Conservation (phyloP, 2,797 vertebrate genomes). For the Platyrinchus mystaceus region DNA sequence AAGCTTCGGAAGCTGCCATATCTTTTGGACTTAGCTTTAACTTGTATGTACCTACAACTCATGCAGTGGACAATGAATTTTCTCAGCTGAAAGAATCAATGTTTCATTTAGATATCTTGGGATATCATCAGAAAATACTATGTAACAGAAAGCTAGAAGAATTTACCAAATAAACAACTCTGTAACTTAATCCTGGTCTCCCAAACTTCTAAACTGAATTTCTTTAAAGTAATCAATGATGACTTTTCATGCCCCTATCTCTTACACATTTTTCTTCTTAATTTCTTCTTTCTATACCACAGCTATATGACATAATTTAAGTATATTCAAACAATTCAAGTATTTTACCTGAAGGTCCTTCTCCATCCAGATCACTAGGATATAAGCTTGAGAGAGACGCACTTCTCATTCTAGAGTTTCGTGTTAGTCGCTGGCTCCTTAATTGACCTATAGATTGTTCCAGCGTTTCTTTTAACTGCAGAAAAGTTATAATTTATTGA, state of each 20-base stretch:
- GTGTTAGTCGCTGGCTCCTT: constrained; percentile 79
- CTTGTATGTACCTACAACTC: not conserved
- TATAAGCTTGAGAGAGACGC: constrained; percentile 85
- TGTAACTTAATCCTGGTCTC: not conserved
- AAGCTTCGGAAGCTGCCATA: not conserved
- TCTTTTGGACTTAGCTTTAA: not conserved
- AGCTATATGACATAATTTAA: not conserved
- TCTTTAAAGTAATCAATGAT: not conserved
- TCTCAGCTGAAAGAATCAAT: not conserved
- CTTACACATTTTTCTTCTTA: not conserved
- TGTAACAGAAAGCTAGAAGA: not conserved
- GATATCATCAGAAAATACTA: not conserved
- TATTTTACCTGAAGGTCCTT: constrained; percentile 77
- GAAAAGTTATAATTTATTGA: constrained; percentile 25
- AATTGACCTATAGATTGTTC: constrained; percentile 89
- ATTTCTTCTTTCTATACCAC: not conserved
- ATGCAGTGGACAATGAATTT: not conserved
- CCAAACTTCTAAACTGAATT: not conserved
- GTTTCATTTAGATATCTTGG: not conserved
- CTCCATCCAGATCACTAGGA: constrained; percentile 85
- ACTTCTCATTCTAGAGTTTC: constrained; percentile 73
- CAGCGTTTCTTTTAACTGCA: constrained; percentile 88
- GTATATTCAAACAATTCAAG: not conserved
- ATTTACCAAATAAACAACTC: not conserved
- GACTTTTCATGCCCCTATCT: not conserved